These are phyloP conservation scores for Aphrocallistes beatrix DNA, from an alignment of 37 sponge, comb jelly and placozoan species.

Conservation along the genomic window DNA sequence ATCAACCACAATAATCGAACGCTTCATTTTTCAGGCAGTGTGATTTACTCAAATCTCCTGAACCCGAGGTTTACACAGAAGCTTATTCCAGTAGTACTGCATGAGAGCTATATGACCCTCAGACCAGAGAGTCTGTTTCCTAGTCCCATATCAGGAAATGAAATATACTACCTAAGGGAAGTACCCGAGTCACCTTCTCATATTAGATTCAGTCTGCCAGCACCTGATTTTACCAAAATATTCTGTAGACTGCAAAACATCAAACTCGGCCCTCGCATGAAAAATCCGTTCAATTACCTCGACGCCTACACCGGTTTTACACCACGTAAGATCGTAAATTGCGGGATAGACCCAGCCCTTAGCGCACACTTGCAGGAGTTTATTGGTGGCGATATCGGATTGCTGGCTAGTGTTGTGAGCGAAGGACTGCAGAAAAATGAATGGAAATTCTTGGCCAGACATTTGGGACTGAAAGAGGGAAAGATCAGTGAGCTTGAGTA, in stretches of 20 bases:
- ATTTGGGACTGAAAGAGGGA: not conserved
- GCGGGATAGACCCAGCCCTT: not conserved
- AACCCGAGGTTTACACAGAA: not conserved
- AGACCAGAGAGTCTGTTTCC: not conserved
- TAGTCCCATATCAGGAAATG: not conserved
- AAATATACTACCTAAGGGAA: not conserved
- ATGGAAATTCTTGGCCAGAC: conserved; percentile 2
- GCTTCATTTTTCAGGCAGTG: not conserved
- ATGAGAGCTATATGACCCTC: not conserved
- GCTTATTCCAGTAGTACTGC: not conserved
- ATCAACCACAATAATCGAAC: not conserved
- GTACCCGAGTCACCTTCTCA: not conserved
- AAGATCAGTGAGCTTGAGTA: conserved; percentile 10
- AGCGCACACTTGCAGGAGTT: not conserved
- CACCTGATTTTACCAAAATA: not conserved
- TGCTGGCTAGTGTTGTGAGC: not conserved
- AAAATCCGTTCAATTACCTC: not conserved
- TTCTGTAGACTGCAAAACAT: not conserved
- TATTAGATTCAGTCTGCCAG: not conserved
- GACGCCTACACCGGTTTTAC: not conserved
- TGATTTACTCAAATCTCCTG: not conserved
- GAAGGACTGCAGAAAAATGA: not conserved
- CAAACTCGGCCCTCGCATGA: not conserved
- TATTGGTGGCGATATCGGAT: not conserved
- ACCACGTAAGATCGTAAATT: not conserved